Conservation (phyloP, 2,113 vertebrate genomes). For the Riparia riparia region DNA sequence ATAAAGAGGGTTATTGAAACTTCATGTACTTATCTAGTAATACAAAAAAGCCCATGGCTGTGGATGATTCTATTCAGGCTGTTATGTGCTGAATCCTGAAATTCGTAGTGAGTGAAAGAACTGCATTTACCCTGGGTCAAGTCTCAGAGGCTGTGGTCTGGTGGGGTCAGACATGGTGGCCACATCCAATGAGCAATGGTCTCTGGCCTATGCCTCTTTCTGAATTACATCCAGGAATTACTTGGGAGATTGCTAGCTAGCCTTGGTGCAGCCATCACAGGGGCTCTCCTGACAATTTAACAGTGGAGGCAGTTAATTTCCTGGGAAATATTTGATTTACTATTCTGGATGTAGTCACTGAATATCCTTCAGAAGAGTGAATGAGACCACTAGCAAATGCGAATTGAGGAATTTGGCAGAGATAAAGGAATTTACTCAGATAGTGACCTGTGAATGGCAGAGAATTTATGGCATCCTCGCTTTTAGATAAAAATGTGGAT, state of each 20-base stretch:
- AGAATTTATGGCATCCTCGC: background rate
- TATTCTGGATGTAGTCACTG: background rate
- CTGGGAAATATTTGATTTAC: background rate
- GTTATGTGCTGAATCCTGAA: background rate
- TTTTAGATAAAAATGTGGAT: background rate
- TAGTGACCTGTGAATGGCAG: background rate
- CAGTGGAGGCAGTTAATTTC: background rate
- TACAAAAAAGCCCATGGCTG: background rate
- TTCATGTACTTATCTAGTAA: background rate
- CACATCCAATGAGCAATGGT: background rate
- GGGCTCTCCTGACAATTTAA: background rate
- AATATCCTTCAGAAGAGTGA: background rate
- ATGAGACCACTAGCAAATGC: background rate
- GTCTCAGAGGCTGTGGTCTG: background rate
- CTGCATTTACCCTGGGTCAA: background rate
- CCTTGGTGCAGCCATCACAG: background rate
- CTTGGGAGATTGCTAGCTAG: background rate
- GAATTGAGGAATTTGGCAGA: background rate
- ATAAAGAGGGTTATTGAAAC: background rate
- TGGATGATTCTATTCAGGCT: background rate
- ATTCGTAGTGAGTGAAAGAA: background rate
- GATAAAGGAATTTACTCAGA: background rate
- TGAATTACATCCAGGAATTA: background rate
- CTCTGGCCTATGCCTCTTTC: background rate
- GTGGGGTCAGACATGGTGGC: background rate